These are phyloP conservation scores for Gryon sp. DNA, from an alignment of 1,140 invertebrate genomes.

Conservation along the genomic window DNA sequence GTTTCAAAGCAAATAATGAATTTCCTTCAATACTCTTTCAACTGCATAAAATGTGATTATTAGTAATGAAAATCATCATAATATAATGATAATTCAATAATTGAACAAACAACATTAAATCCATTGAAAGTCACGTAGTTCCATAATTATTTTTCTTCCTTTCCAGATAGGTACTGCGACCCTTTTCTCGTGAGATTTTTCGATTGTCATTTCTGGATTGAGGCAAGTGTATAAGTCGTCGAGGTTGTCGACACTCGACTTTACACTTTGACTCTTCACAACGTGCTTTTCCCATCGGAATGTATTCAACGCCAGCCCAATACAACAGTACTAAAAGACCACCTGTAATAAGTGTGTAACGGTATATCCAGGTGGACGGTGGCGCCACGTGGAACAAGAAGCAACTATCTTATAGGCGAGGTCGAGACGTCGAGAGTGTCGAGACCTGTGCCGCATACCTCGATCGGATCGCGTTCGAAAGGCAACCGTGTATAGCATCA, in stretches of 20 bases:
- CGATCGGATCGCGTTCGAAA: slow-evolving; percentile 69
- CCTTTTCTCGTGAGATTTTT: slow-evolving; percentile 10
- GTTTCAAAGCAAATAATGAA: too few species aligned
- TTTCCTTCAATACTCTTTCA: too few species aligned
- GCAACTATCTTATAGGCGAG: slow-evolving; percentile 76
- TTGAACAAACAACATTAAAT: too few species aligned
- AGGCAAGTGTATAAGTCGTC: slow-evolving; percentile 29
- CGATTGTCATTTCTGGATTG: slow-evolving; percentile 1
- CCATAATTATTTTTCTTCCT: too few species aligned
- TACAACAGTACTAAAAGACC: slow-evolving; percentile 63
- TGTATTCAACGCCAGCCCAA: slow-evolving; percentile 49
- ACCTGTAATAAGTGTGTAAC: slow-evolving; percentile 74
- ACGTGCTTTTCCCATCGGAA: slow-evolving; percentile 60
- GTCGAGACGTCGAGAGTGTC: slow-evolving; percentile 75
- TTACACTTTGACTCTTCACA: slow-evolving; percentile 50
- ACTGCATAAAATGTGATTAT: too few species aligned
- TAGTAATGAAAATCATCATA: too few species aligned
- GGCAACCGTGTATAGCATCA: slow-evolving; percentile 64
- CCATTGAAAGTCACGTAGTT: too few species aligned
- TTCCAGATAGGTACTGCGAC: too few species aligned
- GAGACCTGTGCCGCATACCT: slow-evolving; percentile 74
- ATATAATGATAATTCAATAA: too few species aligned
- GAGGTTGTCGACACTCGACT: slow-evolving; percentile 58
- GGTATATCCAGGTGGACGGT: slow-evolving; percentile 73
- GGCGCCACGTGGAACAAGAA: slow-evolving; percentile 69